Evolutionary conservation across 2,797 vertebrate genomes (phyloP).

Genomic region (Danio aesculapii): DNA sequence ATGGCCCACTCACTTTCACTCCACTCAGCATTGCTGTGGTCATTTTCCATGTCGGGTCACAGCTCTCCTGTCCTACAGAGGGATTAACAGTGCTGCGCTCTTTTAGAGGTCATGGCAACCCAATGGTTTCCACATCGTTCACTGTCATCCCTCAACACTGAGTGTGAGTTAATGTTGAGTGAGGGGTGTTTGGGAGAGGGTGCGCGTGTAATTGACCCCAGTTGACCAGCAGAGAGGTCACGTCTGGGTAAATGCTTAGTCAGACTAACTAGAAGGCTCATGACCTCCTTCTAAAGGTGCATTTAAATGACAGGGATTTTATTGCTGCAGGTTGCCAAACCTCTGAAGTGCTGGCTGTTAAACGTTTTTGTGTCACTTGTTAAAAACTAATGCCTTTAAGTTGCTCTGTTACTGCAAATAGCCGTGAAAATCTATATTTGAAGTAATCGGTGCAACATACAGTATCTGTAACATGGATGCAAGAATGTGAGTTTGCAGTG

Average conservation of each 20-base stretch:
- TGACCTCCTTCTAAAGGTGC: constrained; percentile 7
- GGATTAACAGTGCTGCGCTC: constrained; percentile 34
- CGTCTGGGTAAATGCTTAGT: constrained; percentile 57
- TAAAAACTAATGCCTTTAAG: background rate
- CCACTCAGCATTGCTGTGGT: constrained; percentile 43
- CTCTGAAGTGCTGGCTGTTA: background rate
- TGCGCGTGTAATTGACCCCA: constrained; percentile 47
- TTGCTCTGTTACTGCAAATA: background rate
- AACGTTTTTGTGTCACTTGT: background rate
- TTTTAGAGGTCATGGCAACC: constrained; percentile 52
- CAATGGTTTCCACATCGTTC: constrained; percentile 43
- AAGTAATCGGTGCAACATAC: background rate
- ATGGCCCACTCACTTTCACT: constrained; percentile 35
- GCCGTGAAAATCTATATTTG: too few species aligned
- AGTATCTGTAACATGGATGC: background rate
- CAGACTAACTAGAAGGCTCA: constrained; percentile 45
- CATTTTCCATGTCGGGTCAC: constrained; percentile 43
- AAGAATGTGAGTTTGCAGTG: background rate
- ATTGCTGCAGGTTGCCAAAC: constrained; percentile 4
- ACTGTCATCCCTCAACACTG: constrained; percentile 41
- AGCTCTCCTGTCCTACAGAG: background rate
- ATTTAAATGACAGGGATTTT: constrained; percentile 1
- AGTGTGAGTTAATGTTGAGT: constrained; percentile 49
- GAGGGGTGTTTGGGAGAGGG: constrained; percentile 33
- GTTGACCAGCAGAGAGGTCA: constrained; percentile 41